Evolutionary conservation across 2,113 vertebrate genomes (phyloP).

Genomic region (Oplegnathus fasciatus): DNA sequence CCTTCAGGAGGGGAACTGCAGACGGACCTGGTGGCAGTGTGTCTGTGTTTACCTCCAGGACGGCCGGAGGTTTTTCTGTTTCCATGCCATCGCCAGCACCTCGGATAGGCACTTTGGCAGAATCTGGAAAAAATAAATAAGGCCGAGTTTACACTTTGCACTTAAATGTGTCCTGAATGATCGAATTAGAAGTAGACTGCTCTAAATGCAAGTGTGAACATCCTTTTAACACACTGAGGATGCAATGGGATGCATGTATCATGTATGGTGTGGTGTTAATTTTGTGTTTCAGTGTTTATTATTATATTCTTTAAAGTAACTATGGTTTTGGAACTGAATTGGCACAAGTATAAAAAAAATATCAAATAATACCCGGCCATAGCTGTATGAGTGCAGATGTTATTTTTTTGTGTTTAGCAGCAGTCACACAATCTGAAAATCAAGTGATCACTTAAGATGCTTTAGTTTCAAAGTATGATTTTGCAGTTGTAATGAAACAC

Average conservation of each 20-base stretch:
- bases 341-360: background rate
- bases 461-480: background rate
- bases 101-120: conserved; percentile 85
- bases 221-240: background rate
- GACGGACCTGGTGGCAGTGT: conserved; percentile 23
- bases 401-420: background rate
- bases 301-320: background rate
- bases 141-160: background rate
- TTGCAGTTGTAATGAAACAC: background rate
- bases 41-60: conserved; percentile 81
- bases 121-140: conserved; percentile 45
- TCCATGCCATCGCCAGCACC: conserved; percentile 98
- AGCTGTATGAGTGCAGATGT: background rate
- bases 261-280: background rate
- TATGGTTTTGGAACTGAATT: background rate
- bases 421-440: background rate
- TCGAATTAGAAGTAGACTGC: fast-evolving
- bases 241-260: background rate
- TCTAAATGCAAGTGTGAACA: background rate
- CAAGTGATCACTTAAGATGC: too few relatives aligned
- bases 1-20: conserved; percentile 63
- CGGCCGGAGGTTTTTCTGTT: conserved; percentile 85
- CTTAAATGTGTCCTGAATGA: background rate
- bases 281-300: too few relatives aligned
- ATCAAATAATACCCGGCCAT: background rate